These are phyloP conservation scores for roundworm (Caenorhabditis elegans) DNA, from an alignment of 1,140 invertebrate genomes.

Conservation along the genomic window WBcel235 BX284602.5:4299501-4300000, in stretches of 20 bases:
- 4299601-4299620: not conserved
- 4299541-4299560: not conserved
- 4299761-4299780: not conserved
- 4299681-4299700: not conserved
- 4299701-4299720: not conserved
- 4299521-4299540: not conserved
- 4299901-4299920: not conserved
- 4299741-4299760: not conserved
- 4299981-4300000: conserved; percentile 54
- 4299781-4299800: not conserved
- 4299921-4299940: conserved; percentile 53
- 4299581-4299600: not conserved
- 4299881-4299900: conserved; percentile 33
- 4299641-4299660: not conserved
- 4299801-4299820: not conserved
- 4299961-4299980: conserved; percentile 45
- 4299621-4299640: not conserved
- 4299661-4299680: not conserved
- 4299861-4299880: conserved; percentile 47
- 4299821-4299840: not conserved
- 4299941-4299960: conserved; percentile 60
- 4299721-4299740: not conserved
- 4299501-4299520: not conserved
- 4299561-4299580: not conserved
- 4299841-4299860: conserved; percentile 53